Evolutionary conservation across 2,113 vertebrate genomes (phyloP), one percentile per base, ranked within the genome.

Genomic region (Rousettus leschenaultii): DNA sequence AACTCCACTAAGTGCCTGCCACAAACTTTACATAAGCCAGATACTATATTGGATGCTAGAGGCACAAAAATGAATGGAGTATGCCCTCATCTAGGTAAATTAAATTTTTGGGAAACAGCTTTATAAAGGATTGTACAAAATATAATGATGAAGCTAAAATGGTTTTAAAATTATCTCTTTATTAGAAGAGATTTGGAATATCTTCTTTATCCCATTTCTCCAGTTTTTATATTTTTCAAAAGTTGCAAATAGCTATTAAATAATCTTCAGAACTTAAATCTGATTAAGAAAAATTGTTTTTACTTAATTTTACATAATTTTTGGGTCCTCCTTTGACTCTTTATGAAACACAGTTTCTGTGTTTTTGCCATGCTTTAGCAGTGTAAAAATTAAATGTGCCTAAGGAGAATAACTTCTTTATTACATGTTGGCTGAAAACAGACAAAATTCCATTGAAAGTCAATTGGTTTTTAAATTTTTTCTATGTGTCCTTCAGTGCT

Each of bases 401-500:
- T 85, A 51, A 89, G 84, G 85, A 96, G 91, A 97, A 96, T 94
- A 93, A 94, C 38, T 63, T 90, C 94, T 97, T 95, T 96, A 95
- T 97, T 97, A 89, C 35, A 86, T 59, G 63, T 89, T 97, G 94
- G 88, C 95, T 96, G 93, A 86, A 94, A 86, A 91, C 85, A 95
- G 97, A 94, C 94, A 97, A 79, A 95, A 96, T 97, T 97, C 95
- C 89, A 91, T 38, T 97, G 94, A 94, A 93, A 95, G 88, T 61
- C 85, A 96, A 26, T 88, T 65, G 22, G 40, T 95, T 96, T 92
- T 95, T 86, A n/a, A 33, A 63, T 59, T n/a, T 77, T 51, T 45
- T 82, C 68, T n/a, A 2, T 92, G 35, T 84, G 91, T 79, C 73
- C 94, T 94, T 97, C 48, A 82, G 66, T 66, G 57, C 82, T 92